phyloP scores from a whole-genome alignment of 2,797 vertebrate genomes.

The Steatocranus sp. region DNA sequence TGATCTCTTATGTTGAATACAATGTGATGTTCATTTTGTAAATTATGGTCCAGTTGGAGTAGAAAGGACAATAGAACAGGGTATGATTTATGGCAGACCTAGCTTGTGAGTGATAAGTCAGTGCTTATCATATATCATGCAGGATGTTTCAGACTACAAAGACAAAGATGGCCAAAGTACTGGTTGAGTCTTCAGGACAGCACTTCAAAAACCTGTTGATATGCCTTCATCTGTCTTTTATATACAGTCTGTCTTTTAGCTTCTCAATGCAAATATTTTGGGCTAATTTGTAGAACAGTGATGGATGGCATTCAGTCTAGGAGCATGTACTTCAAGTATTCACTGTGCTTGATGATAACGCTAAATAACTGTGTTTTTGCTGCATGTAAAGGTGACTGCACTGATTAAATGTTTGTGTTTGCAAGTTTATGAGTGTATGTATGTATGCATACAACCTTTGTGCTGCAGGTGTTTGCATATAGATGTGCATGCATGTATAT shows the following conservation, averaged over 20 bases:
- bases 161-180: background rate
- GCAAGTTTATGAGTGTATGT: background rate
- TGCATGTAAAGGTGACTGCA: background rate
- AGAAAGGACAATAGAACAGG: background rate
- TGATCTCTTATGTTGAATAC: background rate
- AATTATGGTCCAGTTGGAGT: background rate
- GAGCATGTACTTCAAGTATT: background rate
- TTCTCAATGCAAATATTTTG: background rate
- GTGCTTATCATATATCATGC: background rate
- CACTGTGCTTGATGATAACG: background rate
- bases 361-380: background rate
- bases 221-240: background rate
- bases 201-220: background rate
- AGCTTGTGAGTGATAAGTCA: background rate
- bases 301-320: background rate
- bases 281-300: background rate
- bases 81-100: background rate
- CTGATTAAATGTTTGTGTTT: conserved; percentile 9
- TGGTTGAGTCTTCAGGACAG: background rate
- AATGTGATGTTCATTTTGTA: background rate
- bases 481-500: background rate
- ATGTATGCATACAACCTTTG: background rate
- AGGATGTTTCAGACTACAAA: background rate
- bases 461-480: conserved; percentile 33
- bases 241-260: background rate